phyloP scores from a whole-genome alignment of 2,113 vertebrate genomes.

The Daubentonia madagascariensis region DNA sequence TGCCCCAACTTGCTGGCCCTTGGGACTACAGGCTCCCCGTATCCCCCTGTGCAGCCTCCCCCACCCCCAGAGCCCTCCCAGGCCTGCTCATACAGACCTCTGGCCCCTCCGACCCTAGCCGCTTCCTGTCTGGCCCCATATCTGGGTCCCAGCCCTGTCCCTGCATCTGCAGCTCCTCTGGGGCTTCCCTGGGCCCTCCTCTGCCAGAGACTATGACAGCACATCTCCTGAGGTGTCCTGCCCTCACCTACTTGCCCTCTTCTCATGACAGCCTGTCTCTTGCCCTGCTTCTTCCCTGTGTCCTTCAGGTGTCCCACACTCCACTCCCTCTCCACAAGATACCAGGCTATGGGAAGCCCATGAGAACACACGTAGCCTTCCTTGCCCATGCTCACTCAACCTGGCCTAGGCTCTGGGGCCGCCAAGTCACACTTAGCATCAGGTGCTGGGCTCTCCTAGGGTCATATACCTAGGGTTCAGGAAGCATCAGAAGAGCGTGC shows the following conservation, averaged over 20 bases:
- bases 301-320: not conserved
- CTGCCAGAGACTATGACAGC: not conserved
- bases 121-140: not conserved
- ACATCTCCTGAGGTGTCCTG: not conserved
- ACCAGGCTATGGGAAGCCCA: not conserved
- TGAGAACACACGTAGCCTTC: not conserved
- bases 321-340: not conserved
- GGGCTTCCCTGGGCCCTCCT: not conserved
- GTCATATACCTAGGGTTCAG: not conserved
- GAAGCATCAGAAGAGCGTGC: not conserved
- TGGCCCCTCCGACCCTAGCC: not conserved
- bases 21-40: not conserved
- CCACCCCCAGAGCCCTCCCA: not conserved
- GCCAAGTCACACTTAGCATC: not conserved
- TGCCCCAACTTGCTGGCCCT: not conserved
- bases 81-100: not conserved
- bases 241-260: not conserved
- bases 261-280: not conserved
- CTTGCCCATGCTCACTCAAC: accelerated
- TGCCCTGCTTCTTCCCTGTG: not conserved
- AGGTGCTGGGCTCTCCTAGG: not conserved
- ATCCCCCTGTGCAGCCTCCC: not conserved
- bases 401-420: not conserved
- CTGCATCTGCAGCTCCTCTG: not conserved
- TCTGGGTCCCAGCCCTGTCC: not conserved